These are phyloP conservation scores for Lagodon rhomboides DNA, from an alignment of 2,797 vertebrate species.

Conservation along the genomic window DNA sequence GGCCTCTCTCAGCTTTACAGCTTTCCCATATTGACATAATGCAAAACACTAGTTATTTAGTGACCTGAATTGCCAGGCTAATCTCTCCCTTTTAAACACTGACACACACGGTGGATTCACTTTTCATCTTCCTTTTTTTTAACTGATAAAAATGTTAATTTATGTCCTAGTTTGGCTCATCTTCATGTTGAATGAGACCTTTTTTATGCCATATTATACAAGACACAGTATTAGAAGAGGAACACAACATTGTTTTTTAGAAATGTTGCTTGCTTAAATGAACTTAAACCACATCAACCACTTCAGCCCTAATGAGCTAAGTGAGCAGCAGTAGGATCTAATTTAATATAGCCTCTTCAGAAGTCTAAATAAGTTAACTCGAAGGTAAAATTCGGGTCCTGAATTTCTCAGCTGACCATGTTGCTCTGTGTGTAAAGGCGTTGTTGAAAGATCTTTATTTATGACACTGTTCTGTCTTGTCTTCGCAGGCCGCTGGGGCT, in stretches of 20 bases:
- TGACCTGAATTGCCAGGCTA: background rate
- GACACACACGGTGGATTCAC: background rate
- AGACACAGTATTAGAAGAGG: background rate
- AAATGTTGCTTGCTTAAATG: background rate
- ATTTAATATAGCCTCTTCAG: background rate
- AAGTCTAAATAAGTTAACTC: background rate
- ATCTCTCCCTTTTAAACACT: constrained; percentile 7
- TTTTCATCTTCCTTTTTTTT: background rate
- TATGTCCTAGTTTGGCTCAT: background rate
- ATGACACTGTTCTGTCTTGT: constrained; percentile 39
- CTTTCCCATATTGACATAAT: constrained; percentile 21
- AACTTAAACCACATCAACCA: background rate
- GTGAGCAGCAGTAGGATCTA: background rate
- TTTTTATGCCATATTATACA: background rate
- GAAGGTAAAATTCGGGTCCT: background rate
- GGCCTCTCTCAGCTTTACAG: constrained; percentile 1
- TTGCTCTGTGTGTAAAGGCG: constrained; percentile 1
- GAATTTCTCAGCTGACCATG: background rate
- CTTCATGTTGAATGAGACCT: background rate
- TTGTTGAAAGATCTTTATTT: constrained; percentile 4
- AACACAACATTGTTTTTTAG: background rate
- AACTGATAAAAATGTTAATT: background rate
- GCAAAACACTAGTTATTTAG: constrained; percentile 33
- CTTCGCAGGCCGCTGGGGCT: constrained; percentile 90
- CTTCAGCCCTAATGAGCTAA: background rate